phyloP scores from a whole-genome alignment of 1,140 invertebrate genomes.

The Spodoptera litura region DNA sequence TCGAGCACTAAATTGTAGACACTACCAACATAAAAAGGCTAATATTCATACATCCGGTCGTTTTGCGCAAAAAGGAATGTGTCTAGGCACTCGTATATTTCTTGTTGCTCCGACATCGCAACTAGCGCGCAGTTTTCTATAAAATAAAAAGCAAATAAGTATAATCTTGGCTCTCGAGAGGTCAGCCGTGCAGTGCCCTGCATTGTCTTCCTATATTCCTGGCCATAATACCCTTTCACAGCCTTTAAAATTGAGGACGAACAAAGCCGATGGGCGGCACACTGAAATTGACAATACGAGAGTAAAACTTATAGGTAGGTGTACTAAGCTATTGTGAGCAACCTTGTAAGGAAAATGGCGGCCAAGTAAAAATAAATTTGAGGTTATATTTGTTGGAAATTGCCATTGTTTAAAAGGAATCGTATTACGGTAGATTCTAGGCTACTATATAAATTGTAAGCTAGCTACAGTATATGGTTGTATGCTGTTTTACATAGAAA shows the following conservation, averaged over 20 bases:
- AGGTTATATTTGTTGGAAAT: not conserved
- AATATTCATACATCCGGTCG: slow-evolving; percentile 68
- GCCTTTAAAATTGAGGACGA: slow-evolving; percentile 52
- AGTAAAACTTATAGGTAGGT: slow-evolving; percentile 39
- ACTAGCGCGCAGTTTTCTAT: slow-evolving; percentile 63
- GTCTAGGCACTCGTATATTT: slow-evolving; percentile 48
- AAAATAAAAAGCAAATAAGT: slow-evolving; percentile 74
- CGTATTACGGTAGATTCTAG: not conserved
- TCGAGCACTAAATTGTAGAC: slow-evolving; percentile 5
- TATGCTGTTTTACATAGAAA: too few species aligned
- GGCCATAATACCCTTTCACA: slow-evolving; percentile 54
- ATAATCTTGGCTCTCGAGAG: slow-evolving; percentile 63
- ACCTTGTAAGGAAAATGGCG: slow-evolving; percentile 47
- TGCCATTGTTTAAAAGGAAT: not conserved
- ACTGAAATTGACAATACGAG: slow-evolving; percentile 67
- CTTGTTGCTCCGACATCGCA: slow-evolving; percentile 63
- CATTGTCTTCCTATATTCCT: slow-evolving; percentile 67
- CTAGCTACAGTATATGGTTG: not conserved
- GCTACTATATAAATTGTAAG: not conserved
- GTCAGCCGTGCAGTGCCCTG: slow-evolving; percentile 69
- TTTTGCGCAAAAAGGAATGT: slow-evolving; percentile 66
- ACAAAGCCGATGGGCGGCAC: slow-evolving; percentile 58
- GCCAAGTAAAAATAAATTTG: slow-evolving; percentile 9
- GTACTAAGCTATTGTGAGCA: slow-evolving; percentile 54
- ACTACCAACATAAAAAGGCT: slow-evolving; percentile 11